Percentiles rank a stretch among this genome's conserved stretches.
Conservation (phyloP, 2,113 vertebrate species). For the Hippocampus guttulatus region DNA sequence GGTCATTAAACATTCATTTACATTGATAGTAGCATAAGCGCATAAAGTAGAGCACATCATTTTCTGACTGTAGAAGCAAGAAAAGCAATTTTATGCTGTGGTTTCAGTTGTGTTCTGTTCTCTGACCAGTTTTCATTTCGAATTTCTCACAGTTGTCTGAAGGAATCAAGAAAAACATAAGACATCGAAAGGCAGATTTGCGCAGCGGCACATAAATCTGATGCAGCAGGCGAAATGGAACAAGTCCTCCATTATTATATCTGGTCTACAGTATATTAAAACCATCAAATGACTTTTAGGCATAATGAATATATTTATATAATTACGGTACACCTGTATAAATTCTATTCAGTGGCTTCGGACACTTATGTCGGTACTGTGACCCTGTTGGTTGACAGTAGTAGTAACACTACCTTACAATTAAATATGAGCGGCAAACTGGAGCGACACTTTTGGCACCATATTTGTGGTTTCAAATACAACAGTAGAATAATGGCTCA, state of each 20-base stretch:
- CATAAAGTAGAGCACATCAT: too few species aligned
- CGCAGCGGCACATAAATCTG: background rate
- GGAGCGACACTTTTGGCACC: conserved; percentile 36
- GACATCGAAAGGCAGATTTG: background rate
- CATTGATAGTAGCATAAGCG: too few species aligned
- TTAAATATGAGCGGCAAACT: conserved; percentile 24
- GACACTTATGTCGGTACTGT: background rate
- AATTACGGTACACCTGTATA: background rate
- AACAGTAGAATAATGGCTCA: conserved; percentile 43
- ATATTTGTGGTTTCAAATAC: conserved; percentile 44
- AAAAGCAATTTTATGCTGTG: background rate
- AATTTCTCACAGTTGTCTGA: background rate
- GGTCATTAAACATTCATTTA: too few species aligned
- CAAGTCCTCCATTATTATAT: background rate
- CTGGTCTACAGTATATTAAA: background rate
- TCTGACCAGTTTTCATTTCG: background rate
- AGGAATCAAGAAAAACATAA: background rate
- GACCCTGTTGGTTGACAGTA: conserved; percentile 6
- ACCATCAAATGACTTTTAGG: background rate
- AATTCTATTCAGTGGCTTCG: conserved; percentile 1
- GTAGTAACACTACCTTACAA: background rate
- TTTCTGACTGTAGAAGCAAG: too few species aligned
- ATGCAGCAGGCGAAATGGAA: background rate
- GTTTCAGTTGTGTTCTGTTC: background rate
- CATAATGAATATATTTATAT: background rate